Conservation (phyloP, 2,888 invertebrate genomes). For the Drosophila sordidula region DNA sequence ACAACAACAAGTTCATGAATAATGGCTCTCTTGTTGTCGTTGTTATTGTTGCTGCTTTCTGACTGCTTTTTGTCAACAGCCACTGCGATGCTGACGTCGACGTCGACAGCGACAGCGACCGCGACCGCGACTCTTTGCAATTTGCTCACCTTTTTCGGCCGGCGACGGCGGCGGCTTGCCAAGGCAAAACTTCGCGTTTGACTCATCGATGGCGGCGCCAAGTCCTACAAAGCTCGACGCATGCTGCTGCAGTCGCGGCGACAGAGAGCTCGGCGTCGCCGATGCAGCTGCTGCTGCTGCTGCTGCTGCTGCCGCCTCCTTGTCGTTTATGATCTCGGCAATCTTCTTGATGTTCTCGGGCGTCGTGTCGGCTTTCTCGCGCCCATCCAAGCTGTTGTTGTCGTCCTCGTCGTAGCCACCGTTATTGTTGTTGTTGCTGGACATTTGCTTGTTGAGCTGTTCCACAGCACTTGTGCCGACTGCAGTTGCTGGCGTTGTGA, state of each 20-base stretch:
- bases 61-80: slow-evolving; percentile 22
- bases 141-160: slow-evolving; percentile 77
- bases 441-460: slow-evolving; percentile 45
- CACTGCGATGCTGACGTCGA: slow-evolving; percentile 8
- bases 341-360: slow-evolving; percentile 85
- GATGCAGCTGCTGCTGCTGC: slow-evolving; percentile 32
- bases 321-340: slow-evolving; percentile 83
- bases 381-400: slow-evolving; percentile 80
- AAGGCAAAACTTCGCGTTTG: slow-evolving; percentile 77
- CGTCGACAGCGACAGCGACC: slow-evolving; percentile 19
- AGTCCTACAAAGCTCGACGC: slow-evolving; percentile 66
- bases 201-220: slow-evolving; percentile 79
- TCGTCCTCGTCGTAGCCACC: slow-evolving; percentile 56
- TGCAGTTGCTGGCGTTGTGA: slow-evolving; percentile 18
- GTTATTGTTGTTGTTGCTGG: slow-evolving; percentile 32
- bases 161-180: slow-evolving; percentile 76
- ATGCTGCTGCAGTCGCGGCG: slow-evolving; percentile 45
- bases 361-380: slow-evolving; percentile 84
- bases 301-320: slow-evolving; percentile 26
- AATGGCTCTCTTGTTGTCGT: slow-evolving; percentile 49
- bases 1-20: slow-evolving; percentile 38
- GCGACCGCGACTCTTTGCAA: slow-evolving; percentile 11
- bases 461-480: slow-evolving; percentile 33
- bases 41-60: slow-evolving; percentile 17
- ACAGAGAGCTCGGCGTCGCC: slow-evolving; percentile 34